Base-by-base conservation (phyloP, 2,113 vertebrate species). In the Tenebrosternarchus preto region DNA sequence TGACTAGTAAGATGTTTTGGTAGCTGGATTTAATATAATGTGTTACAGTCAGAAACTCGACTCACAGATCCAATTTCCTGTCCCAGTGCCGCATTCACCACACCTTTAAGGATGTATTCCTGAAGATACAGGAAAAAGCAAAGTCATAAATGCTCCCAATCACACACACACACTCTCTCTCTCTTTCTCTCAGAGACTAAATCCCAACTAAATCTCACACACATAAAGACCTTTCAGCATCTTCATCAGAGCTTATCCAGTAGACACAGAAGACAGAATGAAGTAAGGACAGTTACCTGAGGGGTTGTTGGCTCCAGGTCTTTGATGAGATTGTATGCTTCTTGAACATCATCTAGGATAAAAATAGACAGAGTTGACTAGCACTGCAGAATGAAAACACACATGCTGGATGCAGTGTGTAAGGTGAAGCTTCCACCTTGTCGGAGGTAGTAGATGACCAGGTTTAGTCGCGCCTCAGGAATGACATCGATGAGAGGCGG, bases 41-140 rank as follows among this genome's bases (percentile, higher is more conserved):
- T 50, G 43, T 50, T 50, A 12, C 15, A 50, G 43, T 9, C 43
- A 66, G 63, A 68, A 20, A 16, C 43, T 12, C 53, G 74, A 95
- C 97, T 95, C 85, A 99, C 98, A 1, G 96, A 98, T 84, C 94
- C 95, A 73, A 95, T 92, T 90, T 98, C 96, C 89, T 98, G 97
- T 82, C 98, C 98, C 27, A 98, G 85, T 3, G 96, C 95, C 31
- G 96, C 97, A 84, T 98, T 98, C 68, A 99, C 97, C 67, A 99
- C 98, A 69, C 96, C 98, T 87, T 98, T 99, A 80, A 99, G 94
- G 78, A 99, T 96, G 60, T 98, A 98, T 76, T 98, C 98, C 97
- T 99, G 77, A 7, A 73, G 75, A 85, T 46, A 64, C 15, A 73
- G 50, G 75, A 15, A 50, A 39, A 46, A 50, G 8, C 43, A 50